Evolutionary conservation across 2,888 invertebrate genomes (phyloP).

Genomic region (Lepidonotus clava): DNA sequence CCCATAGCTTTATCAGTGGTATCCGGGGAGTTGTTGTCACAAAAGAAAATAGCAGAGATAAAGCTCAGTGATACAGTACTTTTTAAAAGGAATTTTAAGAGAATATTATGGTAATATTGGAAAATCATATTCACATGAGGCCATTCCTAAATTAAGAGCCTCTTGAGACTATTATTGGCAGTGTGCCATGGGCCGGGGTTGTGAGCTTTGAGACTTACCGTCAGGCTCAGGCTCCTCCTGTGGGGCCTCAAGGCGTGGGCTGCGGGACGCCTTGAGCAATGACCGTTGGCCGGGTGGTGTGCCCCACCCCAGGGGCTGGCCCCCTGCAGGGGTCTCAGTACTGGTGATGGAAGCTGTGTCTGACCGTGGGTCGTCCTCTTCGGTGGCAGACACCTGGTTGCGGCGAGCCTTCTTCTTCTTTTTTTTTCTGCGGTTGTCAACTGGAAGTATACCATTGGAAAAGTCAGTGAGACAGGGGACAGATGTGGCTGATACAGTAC

Average conservation of each 20-base stretch:
- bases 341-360: constrained; percentile 36
- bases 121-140: too few species aligned
- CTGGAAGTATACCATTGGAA: too few species aligned
- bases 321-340: not conserved
- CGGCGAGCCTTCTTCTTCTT: constrained; percentile 36
- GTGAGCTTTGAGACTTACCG: not conserved
- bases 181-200: not conserved
- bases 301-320: not conserved
- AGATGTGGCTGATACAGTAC: too few species aligned
- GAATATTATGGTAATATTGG: too few species aligned
- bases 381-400: constrained; percentile 10
- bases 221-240: constrained; percentile 15
- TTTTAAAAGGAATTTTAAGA: too few species aligned
- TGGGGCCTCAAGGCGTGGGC: constrained; percentile 1
- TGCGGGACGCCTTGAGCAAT: constrained; percentile 1
- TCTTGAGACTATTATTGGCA: not conserved
- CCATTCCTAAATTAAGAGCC: not conserved
- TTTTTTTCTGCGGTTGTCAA: constrained; percentile 20
- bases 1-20: too few species aligned
- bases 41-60: too few species aligned
- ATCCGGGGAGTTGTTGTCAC: too few species aligned
- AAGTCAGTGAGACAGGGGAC: too few species aligned
- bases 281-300: not conserved
- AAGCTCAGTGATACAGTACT: too few species aligned
- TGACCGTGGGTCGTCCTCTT: not conserved